Evolutionary conservation across 2,888 invertebrate species (phyloP), one percentile per base, ranked within the genome.

Genomic region (Miltochrista miniata): DNA sequence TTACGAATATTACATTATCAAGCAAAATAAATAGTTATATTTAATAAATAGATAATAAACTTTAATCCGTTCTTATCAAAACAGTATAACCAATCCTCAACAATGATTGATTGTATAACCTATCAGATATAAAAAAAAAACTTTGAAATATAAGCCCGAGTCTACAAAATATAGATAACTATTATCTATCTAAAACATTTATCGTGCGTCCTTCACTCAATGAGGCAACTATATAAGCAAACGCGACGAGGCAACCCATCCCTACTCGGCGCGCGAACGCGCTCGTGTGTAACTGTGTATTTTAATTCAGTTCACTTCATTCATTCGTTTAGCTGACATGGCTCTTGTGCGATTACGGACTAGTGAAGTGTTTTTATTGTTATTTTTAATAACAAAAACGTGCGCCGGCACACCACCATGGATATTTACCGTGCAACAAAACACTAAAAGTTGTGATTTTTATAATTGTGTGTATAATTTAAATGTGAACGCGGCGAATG

Each of bases 291-390:
- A 29, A 14, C 24, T 40, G 47, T 34, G 38, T 12, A 18, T 38
- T 38, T 15, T 13, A 30, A 48, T 45, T 62, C 64, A 56, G 54
- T 64, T 67, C 64, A 57, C 58, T 56, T 61, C 67, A 55, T 60
- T 68, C 61, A 58, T 56, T 56, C 61, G 54, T 68, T 59, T 49
- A 45, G 65, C 56, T 63, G 78, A 68, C 67, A 90, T 90, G 90
- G 88, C 85, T 69, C 51, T 56, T 53, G 80, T 76, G 77, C 65
- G 70, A 37, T 74, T 77, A 83, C 87, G 90, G 90, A 90, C 90
- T 90, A 90, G 81, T 76, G 78, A 82, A 62, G 70, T 89, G 74
- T 87, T 90, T 70, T 68, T 90, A 55, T 78, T 90, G 61, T 83
- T 90, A 81, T 88, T 90, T 76, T 83, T 86, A 80, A 79, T 86